Percentiles rank a stretch among this genome's conserved stretches.
Conservation (phyloP, 2,888 invertebrate species). For the Eulithis prunata region DNA sequence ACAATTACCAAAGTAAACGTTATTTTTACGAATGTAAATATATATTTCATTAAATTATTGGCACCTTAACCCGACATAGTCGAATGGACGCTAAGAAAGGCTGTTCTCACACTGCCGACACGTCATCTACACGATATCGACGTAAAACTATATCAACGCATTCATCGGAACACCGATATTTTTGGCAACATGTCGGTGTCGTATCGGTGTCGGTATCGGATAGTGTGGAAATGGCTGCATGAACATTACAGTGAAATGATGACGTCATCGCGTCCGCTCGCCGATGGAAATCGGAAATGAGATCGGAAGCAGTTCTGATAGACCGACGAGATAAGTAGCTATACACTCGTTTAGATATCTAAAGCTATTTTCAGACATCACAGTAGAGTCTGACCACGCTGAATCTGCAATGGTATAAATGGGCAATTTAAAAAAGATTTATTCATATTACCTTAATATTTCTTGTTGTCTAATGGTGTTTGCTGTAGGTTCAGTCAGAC, state of each 20-base stretch:
- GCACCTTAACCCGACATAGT: constrained; percentile 72
- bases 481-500: too few species aligned
- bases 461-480: too few species aligned
- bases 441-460: too few species aligned
- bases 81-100: constrained; percentile 67
- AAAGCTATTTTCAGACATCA: not conserved
- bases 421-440: too few species aligned
- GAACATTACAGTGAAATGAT: constrained; percentile 26
- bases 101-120: not conserved
- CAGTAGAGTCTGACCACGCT: too few species aligned
- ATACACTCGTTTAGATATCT: not conserved
- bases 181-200: too few species aligned
- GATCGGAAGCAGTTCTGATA: constrained; percentile 37
- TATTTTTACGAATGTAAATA: constrained; percentile 80
- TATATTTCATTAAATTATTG: constrained; percentile 74
- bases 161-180: too few species aligned
- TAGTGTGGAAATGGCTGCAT: too few species aligned
- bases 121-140: too few species aligned
- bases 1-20: constrained; percentile 81
- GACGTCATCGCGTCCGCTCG: constrained; percentile 25
- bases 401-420: too few species aligned
- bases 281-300: constrained; percentile 30
- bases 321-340: constrained; percentile 1
- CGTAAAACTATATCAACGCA: too few species aligned
- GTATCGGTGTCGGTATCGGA: too few species aligned